Evolutionary conservation across 2,888 invertebrate species (phyloP).

Genomic region (Meandrusa payeni): DNA sequence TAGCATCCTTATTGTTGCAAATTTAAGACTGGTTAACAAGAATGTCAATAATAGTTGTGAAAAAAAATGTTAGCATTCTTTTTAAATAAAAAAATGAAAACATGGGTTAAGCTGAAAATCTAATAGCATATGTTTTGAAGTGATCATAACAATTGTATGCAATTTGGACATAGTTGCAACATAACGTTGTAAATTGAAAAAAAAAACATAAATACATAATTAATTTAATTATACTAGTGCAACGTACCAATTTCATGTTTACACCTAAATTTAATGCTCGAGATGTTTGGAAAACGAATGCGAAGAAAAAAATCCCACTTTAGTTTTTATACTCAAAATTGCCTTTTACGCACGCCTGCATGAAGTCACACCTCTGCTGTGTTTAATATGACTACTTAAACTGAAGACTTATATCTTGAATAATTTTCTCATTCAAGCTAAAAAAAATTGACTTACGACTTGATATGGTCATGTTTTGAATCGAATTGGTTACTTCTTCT

Average conservation of each 20-base stretch:
- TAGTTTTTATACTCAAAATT: slow-evolving; percentile 62
- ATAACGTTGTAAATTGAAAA: neutral
- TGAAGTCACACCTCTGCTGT: slow-evolving; percentile 43
- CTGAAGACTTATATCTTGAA: slow-evolving; percentile 31
- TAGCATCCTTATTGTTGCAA: no score
- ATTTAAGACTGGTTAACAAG: no score
- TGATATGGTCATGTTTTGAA: no score
- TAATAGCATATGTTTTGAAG: no score
- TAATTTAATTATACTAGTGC: slow-evolving; percentile 17
- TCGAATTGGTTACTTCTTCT: no score
- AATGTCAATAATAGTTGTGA: no score
- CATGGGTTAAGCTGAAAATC: no score
- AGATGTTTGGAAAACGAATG: slow-evolving; percentile 48
- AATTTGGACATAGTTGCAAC: neutral
- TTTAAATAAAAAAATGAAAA: no score
- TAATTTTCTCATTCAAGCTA: no score
- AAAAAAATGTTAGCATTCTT: no score
- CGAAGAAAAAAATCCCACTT: slow-evolving; percentile 47
- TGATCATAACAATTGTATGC: neutral
- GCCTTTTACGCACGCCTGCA: slow-evolving; percentile 42
- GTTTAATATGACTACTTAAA: slow-evolving; percentile 26
- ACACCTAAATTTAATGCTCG: slow-evolving; percentile 32
- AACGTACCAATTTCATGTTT: slow-evolving; percentile 68
- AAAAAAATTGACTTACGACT: no score
- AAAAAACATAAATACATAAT: slow-evolving; percentile 3